These are phyloP conservation scores for Apamea crenata DNA, from an alignment of 2,888 invertebrate species.

Conservation along the genomic window DNA sequence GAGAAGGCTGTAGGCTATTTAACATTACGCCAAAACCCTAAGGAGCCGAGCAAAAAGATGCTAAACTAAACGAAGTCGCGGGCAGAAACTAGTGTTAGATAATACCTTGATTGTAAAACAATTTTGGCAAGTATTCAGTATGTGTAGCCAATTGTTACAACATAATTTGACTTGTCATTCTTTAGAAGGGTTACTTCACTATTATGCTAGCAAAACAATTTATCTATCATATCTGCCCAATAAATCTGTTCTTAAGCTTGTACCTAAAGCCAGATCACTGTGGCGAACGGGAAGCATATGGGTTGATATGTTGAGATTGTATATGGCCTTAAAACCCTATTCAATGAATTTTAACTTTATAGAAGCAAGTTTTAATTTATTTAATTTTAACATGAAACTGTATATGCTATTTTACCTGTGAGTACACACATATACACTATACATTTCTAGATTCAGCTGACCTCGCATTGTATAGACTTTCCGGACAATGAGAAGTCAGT, in stretches of 20 bases:
- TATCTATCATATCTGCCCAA: not conserved
- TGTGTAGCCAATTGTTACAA: conserved; percentile 49
- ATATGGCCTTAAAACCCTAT: not conserved
- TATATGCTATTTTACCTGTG: not conserved
- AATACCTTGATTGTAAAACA: conserved; percentile 26
- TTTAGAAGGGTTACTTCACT: not conserved
- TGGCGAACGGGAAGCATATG: not conserved
- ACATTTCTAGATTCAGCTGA: no score
- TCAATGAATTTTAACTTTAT: not conserved
- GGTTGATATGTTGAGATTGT: not conserved
- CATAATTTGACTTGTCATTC: conserved; percentile 15
- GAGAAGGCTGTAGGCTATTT: no score
- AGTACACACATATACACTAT: no score
- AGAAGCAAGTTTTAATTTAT: not conserved
- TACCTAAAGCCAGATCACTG: not conserved
- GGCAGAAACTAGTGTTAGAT: not conserved
- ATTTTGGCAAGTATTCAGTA: conserved; percentile 50
- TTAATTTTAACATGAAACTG: not conserved
- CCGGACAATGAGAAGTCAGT: no score
- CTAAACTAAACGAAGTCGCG: no score
- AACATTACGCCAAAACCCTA: no score
- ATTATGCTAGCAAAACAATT: not conserved
- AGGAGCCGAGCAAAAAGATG: no score
- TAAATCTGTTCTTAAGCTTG: not conserved
- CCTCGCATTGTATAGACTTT: no score